Base-by-base conservation (phyloP, 2,797 vertebrate species). In the Enteromius unitaeniatus region DNA sequence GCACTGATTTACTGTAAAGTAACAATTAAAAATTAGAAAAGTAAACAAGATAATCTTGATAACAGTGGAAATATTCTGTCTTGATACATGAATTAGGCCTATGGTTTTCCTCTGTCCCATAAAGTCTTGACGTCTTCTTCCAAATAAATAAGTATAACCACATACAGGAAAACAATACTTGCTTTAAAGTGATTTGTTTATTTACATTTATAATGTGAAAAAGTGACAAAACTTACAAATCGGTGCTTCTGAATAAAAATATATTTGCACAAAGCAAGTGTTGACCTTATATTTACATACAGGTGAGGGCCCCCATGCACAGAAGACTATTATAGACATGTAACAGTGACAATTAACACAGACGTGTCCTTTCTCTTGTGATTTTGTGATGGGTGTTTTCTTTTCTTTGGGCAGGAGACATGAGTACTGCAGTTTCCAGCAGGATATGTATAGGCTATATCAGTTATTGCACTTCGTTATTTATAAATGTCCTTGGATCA, bases 201-300 rank as follows among this genome's bases (percentile, higher is more conserved):
- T 92, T 81, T 83, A 87, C 79, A 83, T 60, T 45, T 55, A 80
- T 74, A 80, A 65, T 83, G 88, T 91, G 87, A 88, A 93, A 94
- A 93, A 89, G 90, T 93, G 90, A 92, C 90, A 93, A 91, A 81
- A 86, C 14, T 85, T 91, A 82, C 69, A 91, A 92, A 91, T 88
- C 70, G 62, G 91, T 92, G 89, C 45, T 88, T 92, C 91, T 90
- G 91, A 91, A 93, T 93, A 93, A 91, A 93, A 93, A 94, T 91
- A 65, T 86, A 42, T 88, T 91, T 91, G 86, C 72, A 91, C 68
- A 91, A 94, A 94, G 90, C 87, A 91, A 84, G 80, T 85, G 89
- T 91, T 90, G 31, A 45, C 49, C 34, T 88, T 83, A 90, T 90
- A 90, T 87, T 86, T 89, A 90, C 84, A 89, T 78, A 28, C 81